Evolutionary conservation across 2,888 invertebrate species (phyloP), one percentile per base, ranked within the genome.

Genomic region (Pheosia gnoma): DNA sequence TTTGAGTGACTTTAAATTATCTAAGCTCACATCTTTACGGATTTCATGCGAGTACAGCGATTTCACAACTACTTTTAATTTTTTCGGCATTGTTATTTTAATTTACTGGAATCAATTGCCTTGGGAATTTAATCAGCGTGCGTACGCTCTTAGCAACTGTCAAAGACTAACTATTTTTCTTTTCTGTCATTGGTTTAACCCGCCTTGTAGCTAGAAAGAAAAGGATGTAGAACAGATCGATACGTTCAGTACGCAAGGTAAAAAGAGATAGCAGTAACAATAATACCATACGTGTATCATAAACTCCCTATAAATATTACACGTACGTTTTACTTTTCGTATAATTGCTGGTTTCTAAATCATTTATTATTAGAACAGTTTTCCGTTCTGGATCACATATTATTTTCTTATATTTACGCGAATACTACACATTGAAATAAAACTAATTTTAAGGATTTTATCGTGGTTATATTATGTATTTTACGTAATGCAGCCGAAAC

Each of bases 11-110:
- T 92, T 90, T 61, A 94, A 80, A 56, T 77, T 86, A 5, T 88
- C 89, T 66, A 94, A 82, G 72, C 90, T 89, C n/a, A 94, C 93
- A 81, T 94, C 94, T 75, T 94, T 94, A 38, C 94, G 88, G 67
- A 92, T 94, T 74, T 94, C 94, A 71, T 94, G 94, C 10, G 91
- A 91, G 75, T 92, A 94, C 53, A 93, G 74, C 5, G 93, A 94
- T 82, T 91, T 94, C 60, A 93, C 93, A 47, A 93, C 86, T 60
- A 88, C 90, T 89, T 94, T 94, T 39, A 93, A 79, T 81, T 94
- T 94, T 78, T 94, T 94, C 80, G 92, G 94, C 94, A 94, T 94
- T 74, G 75, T 88, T 61, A 70, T 68, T 64, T 59, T 49, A 60
- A 56, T 59, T 61, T 3, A 53, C 10, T 53, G 37, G 13, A 55